phyloP scores from a whole-genome alignment of 2,113 vertebrate genomes.

The Thamnaconus septentrionalis region DNA sequence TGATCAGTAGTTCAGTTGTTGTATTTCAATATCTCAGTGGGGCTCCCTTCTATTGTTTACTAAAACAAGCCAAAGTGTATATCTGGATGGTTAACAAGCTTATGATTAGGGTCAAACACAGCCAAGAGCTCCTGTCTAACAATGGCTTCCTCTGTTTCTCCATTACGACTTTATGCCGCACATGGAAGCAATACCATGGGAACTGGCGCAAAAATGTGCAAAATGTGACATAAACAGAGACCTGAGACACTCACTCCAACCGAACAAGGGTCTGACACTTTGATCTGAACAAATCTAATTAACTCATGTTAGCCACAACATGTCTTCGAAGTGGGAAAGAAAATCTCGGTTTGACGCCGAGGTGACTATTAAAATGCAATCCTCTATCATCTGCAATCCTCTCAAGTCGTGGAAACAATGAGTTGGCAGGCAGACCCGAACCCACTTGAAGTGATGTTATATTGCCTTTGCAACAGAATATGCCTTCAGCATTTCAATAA shows the following conservation, averaged over 20 bases:
- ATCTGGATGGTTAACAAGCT: constrained; percentile 34
- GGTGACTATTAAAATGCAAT: background rate
- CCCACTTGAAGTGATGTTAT: constrained; percentile 3
- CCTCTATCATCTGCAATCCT: constrained; percentile 22
- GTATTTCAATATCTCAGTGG: background rate
- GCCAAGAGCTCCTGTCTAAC: constrained; percentile 40
- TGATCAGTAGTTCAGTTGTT: background rate
- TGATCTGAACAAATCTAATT: constrained; percentile 1
- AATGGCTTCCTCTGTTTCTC: constrained; percentile 49
- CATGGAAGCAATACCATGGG: constrained; percentile 42
- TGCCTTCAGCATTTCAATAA: constrained; percentile 25
- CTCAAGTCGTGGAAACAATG: constrained; percentile 20
- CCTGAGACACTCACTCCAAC: background rate
- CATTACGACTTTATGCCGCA: constrained; percentile 44
- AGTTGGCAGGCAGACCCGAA: background rate
- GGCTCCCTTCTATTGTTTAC: constrained; percentile 27
- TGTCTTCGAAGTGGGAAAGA: constrained; percentile 6
- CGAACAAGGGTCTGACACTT: background rate
- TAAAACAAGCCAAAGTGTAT: constrained; percentile 15
- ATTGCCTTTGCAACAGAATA: constrained; percentile 18
- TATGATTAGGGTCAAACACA: constrained; percentile 27
- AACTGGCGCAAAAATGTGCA: constrained; percentile 15
- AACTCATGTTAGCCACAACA: background rate
- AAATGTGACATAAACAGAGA: constrained; percentile 7
- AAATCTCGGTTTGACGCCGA: background rate